phyloP scores from a whole-genome alignment of 2,888 invertebrate genomes.

The Diogma glabrata region DNA sequence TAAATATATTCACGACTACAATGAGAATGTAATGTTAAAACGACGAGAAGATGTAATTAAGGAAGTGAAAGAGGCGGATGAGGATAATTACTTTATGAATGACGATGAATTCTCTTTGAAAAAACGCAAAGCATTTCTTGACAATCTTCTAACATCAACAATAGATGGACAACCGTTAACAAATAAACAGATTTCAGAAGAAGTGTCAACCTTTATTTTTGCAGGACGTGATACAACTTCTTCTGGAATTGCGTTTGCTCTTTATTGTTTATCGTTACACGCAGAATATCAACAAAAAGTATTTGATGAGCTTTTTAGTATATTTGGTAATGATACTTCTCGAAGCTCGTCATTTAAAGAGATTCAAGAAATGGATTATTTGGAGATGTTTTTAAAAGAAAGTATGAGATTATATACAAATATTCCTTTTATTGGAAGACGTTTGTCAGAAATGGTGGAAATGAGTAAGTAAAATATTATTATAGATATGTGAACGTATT shows the following conservation, averaged over 20 bases:
- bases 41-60: no score
- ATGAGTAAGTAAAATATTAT: constrained; percentile 26
- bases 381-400: constrained; percentile 32
- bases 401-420: constrained; percentile 30
- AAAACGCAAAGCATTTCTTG: constrained; percentile 29
- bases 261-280: constrained; percentile 41
- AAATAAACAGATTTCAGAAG: constrained; percentile 29
- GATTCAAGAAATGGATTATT: constrained; percentile 30
- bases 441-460: constrained; percentile 24
- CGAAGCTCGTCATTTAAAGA: constrained; percentile 26
- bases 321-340: constrained; percentile 34
- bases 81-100: no score
- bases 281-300: constrained; percentile 41
- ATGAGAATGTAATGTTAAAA: background rate
- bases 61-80: no score
- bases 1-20: constrained; percentile 23
- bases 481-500: background rate
- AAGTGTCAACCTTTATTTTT: constrained; percentile 34
- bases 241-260: constrained; percentile 41
- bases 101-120: constrained; percentile 13
- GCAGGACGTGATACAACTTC: constrained; percentile 49
- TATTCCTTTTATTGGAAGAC: constrained; percentile 28
- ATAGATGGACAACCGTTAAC: constrained; percentile 27
- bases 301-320: constrained; percentile 37
- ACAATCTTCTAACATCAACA: constrained; percentile 27